Percentiles rank a stretch among this genome's conserved stretches.
These are phyloP conservation scores for Nycticebus coucang DNA, from an alignment of 2,113 vertebrate species.

Conservation along the genomic window DNA sequence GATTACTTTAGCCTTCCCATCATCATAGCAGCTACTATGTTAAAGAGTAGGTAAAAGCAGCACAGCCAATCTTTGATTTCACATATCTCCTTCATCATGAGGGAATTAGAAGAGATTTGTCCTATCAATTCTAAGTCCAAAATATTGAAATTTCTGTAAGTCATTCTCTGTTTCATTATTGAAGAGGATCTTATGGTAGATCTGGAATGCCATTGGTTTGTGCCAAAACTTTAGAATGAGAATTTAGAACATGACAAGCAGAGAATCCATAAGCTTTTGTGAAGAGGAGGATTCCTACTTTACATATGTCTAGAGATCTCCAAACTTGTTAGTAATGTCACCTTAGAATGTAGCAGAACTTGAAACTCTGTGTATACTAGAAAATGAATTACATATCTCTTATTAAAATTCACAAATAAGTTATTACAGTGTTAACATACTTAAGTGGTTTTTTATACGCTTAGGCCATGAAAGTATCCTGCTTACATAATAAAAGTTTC, in stretches of 20 bases:
- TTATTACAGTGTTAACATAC: background rate
- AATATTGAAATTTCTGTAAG: background rate
- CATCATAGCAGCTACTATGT: background rate
- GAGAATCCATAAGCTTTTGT: background rate
- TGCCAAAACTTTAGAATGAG: background rate
- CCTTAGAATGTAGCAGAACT: background rate
- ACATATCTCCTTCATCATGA: background rate
- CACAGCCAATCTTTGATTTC: background rate
- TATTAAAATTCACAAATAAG: slow-evolving; percentile 2
- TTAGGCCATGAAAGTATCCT: slow-evolving; percentile 10
- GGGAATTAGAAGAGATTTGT: background rate
- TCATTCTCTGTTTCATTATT: background rate
- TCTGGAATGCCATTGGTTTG: background rate
- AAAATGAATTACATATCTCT: background rate
- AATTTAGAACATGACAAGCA: slow-evolving; percentile 23
- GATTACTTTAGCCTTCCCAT: background rate
- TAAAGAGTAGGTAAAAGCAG: background rate
- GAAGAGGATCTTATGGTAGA: background rate
- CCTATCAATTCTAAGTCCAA: background rate
- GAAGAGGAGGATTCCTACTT: background rate
- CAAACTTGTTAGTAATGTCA: background rate
- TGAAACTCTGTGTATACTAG: background rate
- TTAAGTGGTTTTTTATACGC: slow-evolving; percentile 16
- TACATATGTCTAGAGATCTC: background rate
- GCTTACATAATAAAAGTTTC: slow-evolving; percentile 37